Evolutionary conservation across 1,140 invertebrate genomes (phyloP), one percentile per base, ranked within the genome.

Genomic region (Hycleus cichorii): DNA sequence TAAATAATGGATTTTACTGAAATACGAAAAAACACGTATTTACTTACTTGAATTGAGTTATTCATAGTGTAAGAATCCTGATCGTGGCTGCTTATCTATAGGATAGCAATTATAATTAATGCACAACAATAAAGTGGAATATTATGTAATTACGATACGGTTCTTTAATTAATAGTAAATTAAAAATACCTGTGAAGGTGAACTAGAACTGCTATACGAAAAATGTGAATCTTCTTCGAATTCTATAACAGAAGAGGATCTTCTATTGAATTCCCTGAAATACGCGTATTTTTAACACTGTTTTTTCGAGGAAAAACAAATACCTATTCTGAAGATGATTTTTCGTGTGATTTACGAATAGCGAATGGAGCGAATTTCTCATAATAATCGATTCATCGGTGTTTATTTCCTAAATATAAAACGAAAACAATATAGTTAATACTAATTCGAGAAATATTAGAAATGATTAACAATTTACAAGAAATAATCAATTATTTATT

Each of bases 191-290:
- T 81, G 81, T 32, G 81, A 80, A 47, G 86, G 85, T 39, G 86
- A 87, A 68, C 83, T 86, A 39, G 83, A 83, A 69, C 85, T 87
- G 68, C 86, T 88, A 63, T 85, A 88, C 0, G 86, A 87, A 66
- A 83, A 85, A 55, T 86, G 79, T 25, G 85, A 88, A 69, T 88
- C 86, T 64, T 87, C 84, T 59, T 87, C 84, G n/a, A 81, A 82
- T 66, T 86, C 84, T 3, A 78, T 70, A 44, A 75, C 75, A 10
- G 73, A 68, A 49, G 72, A 74, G 0, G 74, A 71, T 47, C 69
- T 75, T 63, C 78, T 76, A 51, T 75, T 71, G 11, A 74, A 75
- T 63, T 77, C 78, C 40, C 77, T 81, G 69, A 47, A 74, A 71
- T 51, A 24, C 40, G 39, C 4, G 7, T 3, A 40, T 25, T 27